Base-by-base conservation (phyloP, 2,113 vertebrate genomes). In the Muscicapa adusta region DNA sequence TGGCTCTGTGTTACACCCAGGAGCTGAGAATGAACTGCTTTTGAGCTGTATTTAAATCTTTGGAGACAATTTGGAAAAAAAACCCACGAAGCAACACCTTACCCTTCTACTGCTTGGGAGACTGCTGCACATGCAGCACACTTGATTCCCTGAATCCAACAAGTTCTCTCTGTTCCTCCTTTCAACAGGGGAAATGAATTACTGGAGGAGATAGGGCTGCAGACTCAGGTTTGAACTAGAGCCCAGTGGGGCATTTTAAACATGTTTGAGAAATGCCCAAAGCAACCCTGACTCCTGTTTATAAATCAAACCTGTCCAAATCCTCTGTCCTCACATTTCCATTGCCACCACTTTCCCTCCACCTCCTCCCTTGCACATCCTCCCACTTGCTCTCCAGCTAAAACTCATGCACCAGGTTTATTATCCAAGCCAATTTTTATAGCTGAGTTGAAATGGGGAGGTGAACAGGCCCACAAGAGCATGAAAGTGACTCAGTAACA, bases 351-450 rank as follows among this genome's bases (percentile, higher is more conserved):
- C 57, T 53, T 40, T 57, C 26, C 40, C 8, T 28, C 7, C 12
- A 31, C 34, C 47, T 53, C 26, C 40, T 10, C 7, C 48, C 58
- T 25, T 2, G 1, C 71, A 61, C 74, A 16, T 18, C 10, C 45
- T 81, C 56, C 57, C n/a, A 18, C 25, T 61, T 71, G 25, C 58
- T 89, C 51, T 73, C 50, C 58, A 68, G 73, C 63, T 50, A 48
- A 45, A 66, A 48, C 62, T 58, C 31, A 48, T 47, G 61, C 4
- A 22, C 83, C 73, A 60, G 73, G 57, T 72, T 85, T 77, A 70
- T 88, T 96, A 79, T 93, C 40, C 78, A 70, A 84, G 89, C 54
- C 85, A 75, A 9, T 90, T 95, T 94, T 89, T 89, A 42, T 60
- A 80, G 79, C 76, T 91, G 87, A 81, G 63, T 89, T 94, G 91